phyloP scores from a whole-genome alignment of 2,888 invertebrate species.

The Lycia hirtaria region DNA sequence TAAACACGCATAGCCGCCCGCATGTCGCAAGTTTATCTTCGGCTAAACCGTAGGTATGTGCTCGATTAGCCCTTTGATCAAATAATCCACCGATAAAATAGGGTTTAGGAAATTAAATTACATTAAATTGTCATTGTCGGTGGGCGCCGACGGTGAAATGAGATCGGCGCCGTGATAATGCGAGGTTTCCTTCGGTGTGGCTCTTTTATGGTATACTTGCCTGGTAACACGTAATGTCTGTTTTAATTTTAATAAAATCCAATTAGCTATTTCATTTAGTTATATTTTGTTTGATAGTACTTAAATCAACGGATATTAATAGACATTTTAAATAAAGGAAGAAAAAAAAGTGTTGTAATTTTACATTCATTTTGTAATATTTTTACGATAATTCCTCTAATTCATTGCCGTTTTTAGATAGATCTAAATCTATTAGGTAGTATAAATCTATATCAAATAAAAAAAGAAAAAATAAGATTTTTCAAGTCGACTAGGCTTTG shows the following conservation, averaged over 20 bases:
- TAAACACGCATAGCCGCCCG: conserved; percentile 84
- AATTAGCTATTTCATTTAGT: no score
- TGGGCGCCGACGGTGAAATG: conserved; percentile 28
- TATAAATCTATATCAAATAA: no score
- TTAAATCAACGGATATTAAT: no score
- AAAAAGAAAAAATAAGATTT: no score
- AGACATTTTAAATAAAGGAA: no score
- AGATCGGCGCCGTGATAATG: conserved; percentile 35
- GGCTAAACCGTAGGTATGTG: conserved; percentile 82
- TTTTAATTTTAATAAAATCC: background rate
- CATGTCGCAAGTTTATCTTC: conserved; percentile 85
- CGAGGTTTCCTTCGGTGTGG: conserved; percentile 10
- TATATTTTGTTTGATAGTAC: no score
- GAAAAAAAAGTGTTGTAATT: no score
- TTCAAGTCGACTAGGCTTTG: no score
- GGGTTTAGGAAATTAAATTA: conserved; percentile 83
- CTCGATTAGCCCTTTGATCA: conserved; percentile 85
- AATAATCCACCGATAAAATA: conserved; percentile 83
- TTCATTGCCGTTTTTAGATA: no score
- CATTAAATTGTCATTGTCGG: conserved; percentile 76
- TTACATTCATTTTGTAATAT: no score
- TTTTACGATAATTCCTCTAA: no score
- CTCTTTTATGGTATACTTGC: conserved; percentile 17
- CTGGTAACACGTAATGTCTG: background rate
- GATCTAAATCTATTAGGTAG: no score